Base-by-base conservation (phyloP, 2,797 vertebrate species). In the Scarus forsteni region DNA sequence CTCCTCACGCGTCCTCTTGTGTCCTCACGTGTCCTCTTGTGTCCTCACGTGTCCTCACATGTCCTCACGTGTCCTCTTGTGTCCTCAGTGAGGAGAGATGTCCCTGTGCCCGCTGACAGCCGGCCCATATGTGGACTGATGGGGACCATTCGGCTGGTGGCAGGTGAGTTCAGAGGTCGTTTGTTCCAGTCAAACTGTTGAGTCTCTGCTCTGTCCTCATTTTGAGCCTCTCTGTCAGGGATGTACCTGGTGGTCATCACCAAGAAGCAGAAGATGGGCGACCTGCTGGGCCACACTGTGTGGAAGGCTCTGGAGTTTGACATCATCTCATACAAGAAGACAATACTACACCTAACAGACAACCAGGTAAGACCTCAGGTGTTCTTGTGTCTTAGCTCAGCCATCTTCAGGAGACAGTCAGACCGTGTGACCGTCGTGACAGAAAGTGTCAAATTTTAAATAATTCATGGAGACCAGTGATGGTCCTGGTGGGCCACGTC, bases 241-340 rank as follows among this genome's bases (percentile, higher is more conserved):
- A 96, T 94, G 0, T 99, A 99, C 81, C 95, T 99, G 75, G 93
- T 98, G 72, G 95, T 99, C 78, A 97, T 99, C 90, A 97, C 96
- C n/a, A 97, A 96, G 93, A 99, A 95, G 93, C 95, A 90, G 79
- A 99, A 98, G 91, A 92, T 98, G 78, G 98, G 98, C 40, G 97
- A 98, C 77, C 92, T 98, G 84, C 94, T 98, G 67, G 95, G 94
- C 76, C 97, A 98, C 72, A 88, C 88, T 48, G 94, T 99, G 76
- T 99, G 98, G 97, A 99, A 97, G 91, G 96, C 96, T 11, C 88
- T 93, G 63, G 97, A 98, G 72, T 99, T 98, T 89, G 96, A 98
- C 54, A 88, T 98, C 16, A 95, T 99, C 77, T 98, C 97, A 50
- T 99, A 98, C 75, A 98, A 98, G 88, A 99, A 97, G 92, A 98